Evolutionary conservation across 2,888 invertebrate species (phyloP).

Genomic region (Seira sanloemensis): DNA sequence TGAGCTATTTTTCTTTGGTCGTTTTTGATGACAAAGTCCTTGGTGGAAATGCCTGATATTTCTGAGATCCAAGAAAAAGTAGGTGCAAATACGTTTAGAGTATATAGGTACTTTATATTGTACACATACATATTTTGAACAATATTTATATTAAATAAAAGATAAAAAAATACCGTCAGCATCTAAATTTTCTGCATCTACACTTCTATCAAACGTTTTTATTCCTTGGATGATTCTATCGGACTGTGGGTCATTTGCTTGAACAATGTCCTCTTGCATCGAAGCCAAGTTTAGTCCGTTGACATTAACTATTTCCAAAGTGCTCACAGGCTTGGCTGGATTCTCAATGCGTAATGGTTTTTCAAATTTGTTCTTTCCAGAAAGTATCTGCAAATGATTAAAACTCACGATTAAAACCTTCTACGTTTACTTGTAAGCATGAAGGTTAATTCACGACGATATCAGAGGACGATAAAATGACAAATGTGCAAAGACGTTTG

Average conservation of each 20-base stretch:
- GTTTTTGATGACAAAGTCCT: slow-evolving; percentile 33
- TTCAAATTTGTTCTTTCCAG: slow-evolving; percentile 43
- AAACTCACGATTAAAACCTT: too few species aligned
- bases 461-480: too few species aligned
- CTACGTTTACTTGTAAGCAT: too few species aligned
- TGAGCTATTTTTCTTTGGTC: slow-evolving; percentile 40
- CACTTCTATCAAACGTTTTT: slow-evolving; percentile 24
- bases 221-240: slow-evolving; percentile 30
- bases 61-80: too few species aligned
- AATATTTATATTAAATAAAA: not conserved
- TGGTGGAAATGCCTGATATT: not conserved
- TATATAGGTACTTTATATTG: too few species aligned
- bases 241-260: slow-evolving; percentile 1
- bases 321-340: slow-evolving; percentile 18
- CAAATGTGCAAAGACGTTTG: too few species aligned
- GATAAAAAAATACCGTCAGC: slow-evolving; percentile 27
- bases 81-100: too few species aligned
- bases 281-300: slow-evolving; percentile 49
- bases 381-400: too few species aligned
- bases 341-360: slow-evolving; percentile 28
- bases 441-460: too few species aligned
- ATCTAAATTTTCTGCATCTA: slow-evolving; percentile 25
- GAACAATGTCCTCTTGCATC: slow-evolving; percentile 48
- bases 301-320: slow-evolving; percentile 27
- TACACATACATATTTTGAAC: too few species aligned